Conservation (phyloP, 2,888 invertebrate species). For the Portevinia maculata region DNA sequence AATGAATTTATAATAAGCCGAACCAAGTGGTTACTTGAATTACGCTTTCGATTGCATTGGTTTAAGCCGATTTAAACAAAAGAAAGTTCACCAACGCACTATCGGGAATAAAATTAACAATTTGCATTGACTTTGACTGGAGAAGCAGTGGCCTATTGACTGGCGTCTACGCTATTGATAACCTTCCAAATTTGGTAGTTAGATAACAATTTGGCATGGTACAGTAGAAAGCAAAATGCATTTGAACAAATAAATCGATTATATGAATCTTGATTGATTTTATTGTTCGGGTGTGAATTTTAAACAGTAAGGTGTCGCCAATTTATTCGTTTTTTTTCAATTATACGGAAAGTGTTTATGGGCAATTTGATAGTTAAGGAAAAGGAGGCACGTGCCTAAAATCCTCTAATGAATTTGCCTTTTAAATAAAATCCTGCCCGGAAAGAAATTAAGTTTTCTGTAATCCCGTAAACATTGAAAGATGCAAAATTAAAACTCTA, state of each 20-base stretch:
- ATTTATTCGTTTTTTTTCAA: constrained; percentile 4
- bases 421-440: too few relatives aligned
- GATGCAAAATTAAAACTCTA: too few relatives aligned
- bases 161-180: constrained; percentile 19
- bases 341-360: constrained; percentile 5
- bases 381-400: not conserved
- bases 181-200: constrained; percentile 53
- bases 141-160: constrained; percentile 50
- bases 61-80: constrained; percentile 49
- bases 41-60: constrained; percentile 54
- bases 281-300: constrained; percentile 24
- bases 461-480: too few relatives aligned
- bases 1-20: constrained; percentile 52
- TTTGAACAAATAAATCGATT: constrained; percentile 24
- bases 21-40: constrained; percentile 14
- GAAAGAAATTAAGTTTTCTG: too few relatives aligned
- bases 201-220: constrained; percentile 59
- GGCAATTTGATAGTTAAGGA: not conserved
- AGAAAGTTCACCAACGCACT: constrained; percentile 66
- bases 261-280: constrained; percentile 53
- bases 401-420: too few relatives aligned
- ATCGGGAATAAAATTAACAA: constrained; percentile 58
- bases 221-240: constrained; percentile 60
- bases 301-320: constrained; percentile 25
- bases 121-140: constrained; percentile 58